Percentiles rank a stretch among this genome's conserved stretches.
These are phyloP conservation scores for Lasius platythorax DNA, from an alignment of 2,888 invertebrate species.

Conservation along the genomic window DNA sequence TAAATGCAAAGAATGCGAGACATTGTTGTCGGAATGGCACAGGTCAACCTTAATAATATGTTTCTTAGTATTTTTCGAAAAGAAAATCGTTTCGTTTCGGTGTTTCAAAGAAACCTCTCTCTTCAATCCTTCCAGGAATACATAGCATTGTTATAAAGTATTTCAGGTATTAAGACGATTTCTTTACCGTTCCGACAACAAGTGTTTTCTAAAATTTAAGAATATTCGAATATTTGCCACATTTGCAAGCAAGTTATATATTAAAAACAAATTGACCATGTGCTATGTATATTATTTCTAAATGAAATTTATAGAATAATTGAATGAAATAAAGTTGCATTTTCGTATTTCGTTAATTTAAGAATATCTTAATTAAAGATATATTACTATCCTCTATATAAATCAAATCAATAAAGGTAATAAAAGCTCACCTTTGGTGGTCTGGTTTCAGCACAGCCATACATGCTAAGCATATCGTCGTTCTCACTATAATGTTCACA, in stretches of 20 bases:
- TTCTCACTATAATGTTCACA: slow-evolving; percentile 60
- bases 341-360: not conserved
- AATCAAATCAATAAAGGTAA: slow-evolving; percentile 7
- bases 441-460: slow-evolving; percentile 70
- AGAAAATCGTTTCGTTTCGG: not conserved
- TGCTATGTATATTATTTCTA: not conserved
- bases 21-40: slow-evolving; percentile 78
- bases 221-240: not conserved
- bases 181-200: not conserved
- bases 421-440: slow-evolving; percentile 75
- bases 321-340: not conserved
- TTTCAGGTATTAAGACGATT: not conserved
- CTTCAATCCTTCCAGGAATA: not conserved
- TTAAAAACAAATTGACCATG: not conserved
- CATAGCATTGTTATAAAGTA: not conserved
- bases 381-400: slow-evolving; percentile 1
- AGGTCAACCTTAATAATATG: slow-evolving; percentile 60
- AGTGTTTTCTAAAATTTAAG: not conserved
- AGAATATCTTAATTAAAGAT: not conserved
- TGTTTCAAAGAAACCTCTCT: not conserved
- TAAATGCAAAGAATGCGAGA: slow-evolving; percentile 82
- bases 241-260: not conserved
- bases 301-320: not conserved
- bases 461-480: slow-evolving; percentile 77
- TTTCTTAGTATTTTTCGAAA: not conserved